Percentiles rank a stretch among this genome's conserved stretches.
Evolutionary conservation across 2,797 vertebrate species (phyloP).

Genomic region (Tragopan temminckii): DNA sequence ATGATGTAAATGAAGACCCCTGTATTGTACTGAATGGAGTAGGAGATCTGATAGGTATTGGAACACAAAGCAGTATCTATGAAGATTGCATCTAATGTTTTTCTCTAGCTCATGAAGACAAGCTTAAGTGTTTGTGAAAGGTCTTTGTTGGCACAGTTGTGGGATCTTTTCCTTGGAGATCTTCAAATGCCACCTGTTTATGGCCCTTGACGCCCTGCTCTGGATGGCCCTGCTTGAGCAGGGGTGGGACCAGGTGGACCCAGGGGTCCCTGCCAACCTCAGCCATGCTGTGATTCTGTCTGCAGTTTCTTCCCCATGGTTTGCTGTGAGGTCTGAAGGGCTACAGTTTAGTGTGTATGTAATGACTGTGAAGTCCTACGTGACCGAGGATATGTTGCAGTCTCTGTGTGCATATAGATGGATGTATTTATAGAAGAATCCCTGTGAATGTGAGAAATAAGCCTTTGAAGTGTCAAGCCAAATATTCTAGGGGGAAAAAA

Average conservation of each 20-base stretch:
- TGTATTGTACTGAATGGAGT: not conserved
- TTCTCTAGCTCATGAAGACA: not conserved
- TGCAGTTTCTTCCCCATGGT: not conserved
- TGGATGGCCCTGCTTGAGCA: not conserved
- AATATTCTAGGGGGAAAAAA: slow-evolving; percentile 75
- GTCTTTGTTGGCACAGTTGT: not conserved
- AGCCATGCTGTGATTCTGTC: not conserved
- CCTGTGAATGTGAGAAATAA: slow-evolving; percentile 78
- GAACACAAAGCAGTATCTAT: not conserved
- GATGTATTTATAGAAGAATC: slow-evolving; percentile 79
- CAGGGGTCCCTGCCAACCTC: not conserved
- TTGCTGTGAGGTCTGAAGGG: not conserved
- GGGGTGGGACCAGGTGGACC: not conserved
- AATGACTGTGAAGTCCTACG: slow-evolving; percentile 69
- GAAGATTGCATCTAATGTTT: not conserved
- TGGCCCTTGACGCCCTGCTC: not conserved
- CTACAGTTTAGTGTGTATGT: slow-evolving; percentile 7
- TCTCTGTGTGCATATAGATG: slow-evolving; percentile 65
- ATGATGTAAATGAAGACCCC: not conserved
- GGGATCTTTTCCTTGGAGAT: not conserved
- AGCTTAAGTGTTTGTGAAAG: not conserved
- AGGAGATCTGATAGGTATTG: not conserved
- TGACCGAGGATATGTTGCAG: slow-evolving; percentile 67
- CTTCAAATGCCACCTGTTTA: not conserved
- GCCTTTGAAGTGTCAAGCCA: slow-evolving; percentile 77